These are phyloP conservation scores for Gallinago paraguaiae DNA, from an alignment of 2,113 vertebrate genomes.

Conservation along the genomic window DNA sequence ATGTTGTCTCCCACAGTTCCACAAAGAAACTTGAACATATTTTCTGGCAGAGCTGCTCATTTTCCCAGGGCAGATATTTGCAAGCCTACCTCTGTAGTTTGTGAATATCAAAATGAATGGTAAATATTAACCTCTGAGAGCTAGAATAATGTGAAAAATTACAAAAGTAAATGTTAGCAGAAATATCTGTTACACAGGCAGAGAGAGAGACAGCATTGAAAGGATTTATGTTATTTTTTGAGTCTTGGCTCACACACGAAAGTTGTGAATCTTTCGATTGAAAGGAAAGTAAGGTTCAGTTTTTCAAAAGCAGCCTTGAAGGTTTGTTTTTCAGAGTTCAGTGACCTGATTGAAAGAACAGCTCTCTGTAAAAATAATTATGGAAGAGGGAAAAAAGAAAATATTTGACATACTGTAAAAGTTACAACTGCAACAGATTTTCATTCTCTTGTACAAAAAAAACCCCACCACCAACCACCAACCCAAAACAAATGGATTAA, in stretches of 20 bases:
- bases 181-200: constrained; percentile 49
- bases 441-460: neutral
- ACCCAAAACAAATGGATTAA: neutral
- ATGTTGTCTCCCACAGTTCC: constrained; percentile 41
- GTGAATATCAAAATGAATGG: constrained; percentile 60
- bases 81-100: constrained; percentile 59
- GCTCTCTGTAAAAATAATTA: constrained; percentile 68
- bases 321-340: constrained; percentile 55
- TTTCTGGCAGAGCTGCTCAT: constrained; percentile 51
- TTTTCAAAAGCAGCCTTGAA: constrained; percentile 59
- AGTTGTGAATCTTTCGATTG: constrained; percentile 59
- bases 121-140: constrained; percentile 70
- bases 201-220: constrained; percentile 23
- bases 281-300: constrained; percentile 31
- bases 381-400: neutral
- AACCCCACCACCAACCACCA: neutral
- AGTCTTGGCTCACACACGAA: constrained; percentile 15
- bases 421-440: constrained; percentile 38
- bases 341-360: constrained; percentile 62
- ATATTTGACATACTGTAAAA: constrained; percentile 24
- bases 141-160: constrained; percentile 64
- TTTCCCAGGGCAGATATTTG: constrained; percentile 59
- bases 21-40: constrained; percentile 47
- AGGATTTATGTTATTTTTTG: constrained; percentile 58
- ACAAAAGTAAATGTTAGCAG: constrained; percentile 69